A percentile compares a stretch with the other conserved stretches of the same genome.
These are phyloP conservation scores for Rhabdomys dilectus DNA, from an alignment of 2,113 vertebrate genomes.

Conservation along the genomic window DNA sequence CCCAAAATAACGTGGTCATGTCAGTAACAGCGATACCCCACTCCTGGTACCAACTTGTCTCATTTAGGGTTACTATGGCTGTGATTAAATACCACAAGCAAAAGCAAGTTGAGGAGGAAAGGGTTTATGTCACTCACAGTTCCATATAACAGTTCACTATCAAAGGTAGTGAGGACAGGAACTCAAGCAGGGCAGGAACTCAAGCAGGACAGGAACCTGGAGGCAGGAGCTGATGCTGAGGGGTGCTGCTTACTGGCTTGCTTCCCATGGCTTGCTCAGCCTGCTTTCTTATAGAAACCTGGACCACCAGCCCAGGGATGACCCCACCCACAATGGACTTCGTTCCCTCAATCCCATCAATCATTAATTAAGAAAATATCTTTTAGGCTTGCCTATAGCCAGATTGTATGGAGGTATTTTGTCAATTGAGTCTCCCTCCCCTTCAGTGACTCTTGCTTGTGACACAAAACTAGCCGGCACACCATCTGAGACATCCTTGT, in stretches of 20 bases:
- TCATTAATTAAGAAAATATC: background rate
- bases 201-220: no score
- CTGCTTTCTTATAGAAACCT: background rate
- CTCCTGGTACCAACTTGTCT: background rate
- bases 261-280: background rate
- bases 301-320: background rate
- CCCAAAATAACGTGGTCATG: background rate
- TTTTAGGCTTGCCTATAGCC: background rate
- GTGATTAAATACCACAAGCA: background rate
- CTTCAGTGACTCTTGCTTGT: background rate
- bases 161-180: background rate
- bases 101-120: background rate
- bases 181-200: background rate
- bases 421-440: background rate
- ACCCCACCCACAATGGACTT: background rate
- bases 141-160: background rate
- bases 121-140: background rate
- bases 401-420: background rate
- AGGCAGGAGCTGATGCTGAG: background rate
- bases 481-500: background rate
- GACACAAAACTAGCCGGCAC: background rate
- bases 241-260: background rate
- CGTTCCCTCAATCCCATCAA: background rate
- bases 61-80: background rate
- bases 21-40: background rate